Percentiles rank a stretch among this genome's conserved stretches.
Conservation (phyloP, 2,888 invertebrate species). For the Platerodrilus igneus region DNA sequence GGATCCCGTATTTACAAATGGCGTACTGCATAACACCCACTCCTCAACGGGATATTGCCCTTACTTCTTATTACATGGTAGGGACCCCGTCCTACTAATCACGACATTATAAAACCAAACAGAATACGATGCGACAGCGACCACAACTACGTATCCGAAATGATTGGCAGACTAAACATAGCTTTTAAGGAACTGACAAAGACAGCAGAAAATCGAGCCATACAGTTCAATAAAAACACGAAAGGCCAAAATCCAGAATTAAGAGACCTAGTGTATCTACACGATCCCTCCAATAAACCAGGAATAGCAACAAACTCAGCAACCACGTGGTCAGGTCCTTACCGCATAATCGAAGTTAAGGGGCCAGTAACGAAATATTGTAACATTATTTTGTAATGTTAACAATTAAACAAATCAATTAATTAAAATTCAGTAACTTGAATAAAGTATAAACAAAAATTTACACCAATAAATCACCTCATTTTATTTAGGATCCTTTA, state of each 20-base stretch:
- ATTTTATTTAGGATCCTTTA: too few species aligned
- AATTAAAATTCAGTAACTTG: too few species aligned
- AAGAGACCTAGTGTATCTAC: conserved; percentile 20
- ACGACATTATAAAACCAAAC: conserved; percentile 17
- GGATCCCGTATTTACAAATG: conserved; percentile 32
- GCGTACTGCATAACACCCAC: conserved; percentile 26
- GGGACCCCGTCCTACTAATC: conserved; percentile 27
- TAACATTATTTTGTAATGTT: too few species aligned
- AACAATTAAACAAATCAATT: too few species aligned
- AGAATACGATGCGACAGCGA: conserved; percentile 19
- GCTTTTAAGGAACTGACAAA: conserved; percentile 6
- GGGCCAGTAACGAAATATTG: conserved; percentile 15
- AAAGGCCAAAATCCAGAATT: conserved; percentile 7
- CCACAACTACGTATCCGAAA: conserved; percentile 24
- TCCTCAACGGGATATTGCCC: conserved; percentile 25
- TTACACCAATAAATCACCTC: too few species aligned
- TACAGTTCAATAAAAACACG: conserved; percentile 13
- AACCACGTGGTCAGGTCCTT: conserved; percentile 18
- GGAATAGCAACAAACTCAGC: conserved; percentile 11
- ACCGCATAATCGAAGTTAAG: conserved; percentile 13
- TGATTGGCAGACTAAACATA: conserved; percentile 6
- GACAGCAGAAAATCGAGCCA: conserved; percentile 6
- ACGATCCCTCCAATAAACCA: conserved; percentile 11
- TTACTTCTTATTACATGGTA: conserved; percentile 27
- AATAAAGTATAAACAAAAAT: too few species aligned